Base-by-base conservation (phyloP, 2,888 invertebrate species). In the Metallyticus violacea region DNA sequence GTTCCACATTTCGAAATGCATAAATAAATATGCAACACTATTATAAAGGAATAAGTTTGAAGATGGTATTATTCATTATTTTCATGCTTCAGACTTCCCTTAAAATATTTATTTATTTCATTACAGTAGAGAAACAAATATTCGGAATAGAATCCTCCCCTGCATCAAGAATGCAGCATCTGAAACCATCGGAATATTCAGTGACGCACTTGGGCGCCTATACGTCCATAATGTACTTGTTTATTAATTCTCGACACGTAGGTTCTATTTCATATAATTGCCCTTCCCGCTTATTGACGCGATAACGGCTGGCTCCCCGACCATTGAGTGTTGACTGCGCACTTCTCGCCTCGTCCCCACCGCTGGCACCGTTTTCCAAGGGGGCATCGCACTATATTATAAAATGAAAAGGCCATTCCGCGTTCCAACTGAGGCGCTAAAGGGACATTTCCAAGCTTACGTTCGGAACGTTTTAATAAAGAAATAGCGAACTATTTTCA, bases 401-500 rank as follows among this genome's bases (percentile, higher is more conserved):
- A 83, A 83, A 83, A 83, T 77, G 83, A 83, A 83, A 77, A 77
- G 83, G 77, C 27, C 83, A 83, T 83, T 83, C 83, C 83, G 28
- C 83, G 83, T 83, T 83, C 83, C 83, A 77, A 7, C 77, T 77
- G 77, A 82, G 28, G 79, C 28, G 79, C 26, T 27, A 27, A 79
- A 62, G 82, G 82, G 76, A 27, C 77, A 77, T 83, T 83, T 28
- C 28, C 28, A n/a, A 25, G 81, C 40, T 81, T 30, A 26, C 62
- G 77, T 83, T 83, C 83, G 83, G 77, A 77, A 83, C 77, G 27
- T 83, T 83, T 83, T 83, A 83, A 83, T 83, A 83, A 83, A 83
- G 83, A 83, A 83, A 83, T 83, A 83, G 83, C 83, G 83, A 83
- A 83, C 77, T 83, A 83, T 83, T 83, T 83, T 83, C 77, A 83